A percentile compares a stretch with the other conserved stretches of the same genome.
phyloP scores from a whole-genome alignment of 2,888 invertebrate species.

The Pocota personata region DNA sequence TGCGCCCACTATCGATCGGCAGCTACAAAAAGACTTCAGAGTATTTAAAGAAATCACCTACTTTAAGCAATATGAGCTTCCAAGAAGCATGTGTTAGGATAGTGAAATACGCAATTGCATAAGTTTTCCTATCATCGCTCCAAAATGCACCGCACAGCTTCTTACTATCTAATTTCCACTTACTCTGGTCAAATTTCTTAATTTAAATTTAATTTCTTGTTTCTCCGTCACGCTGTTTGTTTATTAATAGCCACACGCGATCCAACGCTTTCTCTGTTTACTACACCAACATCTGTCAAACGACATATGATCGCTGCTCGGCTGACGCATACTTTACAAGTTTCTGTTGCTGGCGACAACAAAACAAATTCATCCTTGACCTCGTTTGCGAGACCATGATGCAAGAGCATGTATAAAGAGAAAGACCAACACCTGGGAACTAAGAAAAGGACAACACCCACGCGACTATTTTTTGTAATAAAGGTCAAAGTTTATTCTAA shows the following conservation, averaged over 20 bases:
- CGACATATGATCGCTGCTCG: slow-evolving; percentile 16
- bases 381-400: background rate
- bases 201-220: background rate
- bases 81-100: too few species aligned
- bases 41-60: too few species aligned
- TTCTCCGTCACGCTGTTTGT: background rate
- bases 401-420: background rate
- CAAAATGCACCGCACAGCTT: too few species aligned
- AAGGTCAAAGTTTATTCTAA: slow-evolving; percentile 62
- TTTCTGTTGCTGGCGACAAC: background rate
- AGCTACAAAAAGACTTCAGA: too few species aligned
- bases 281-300: slow-evolving; percentile 30
- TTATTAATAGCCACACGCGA: slow-evolving; percentile 18
- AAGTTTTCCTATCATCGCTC: too few species aligned
- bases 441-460: background rate
- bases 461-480: slow-evolving; percentile 31
- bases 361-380: slow-evolving; percentile 39
- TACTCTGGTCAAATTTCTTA: background rate
- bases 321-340: slow-evolving; percentile 3
- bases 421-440: background rate
- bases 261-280: slow-evolving; percentile 14
- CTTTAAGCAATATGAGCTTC: too few species aligned
- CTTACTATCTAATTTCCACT: background rate
- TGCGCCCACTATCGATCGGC: too few species aligned
- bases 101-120: too few species aligned